A percentile compares a stretch with the other conserved stretches of the same genome.
Conservation (phyloP, 2,888 invertebrate species). For the Pheosia gnoma region DNA sequence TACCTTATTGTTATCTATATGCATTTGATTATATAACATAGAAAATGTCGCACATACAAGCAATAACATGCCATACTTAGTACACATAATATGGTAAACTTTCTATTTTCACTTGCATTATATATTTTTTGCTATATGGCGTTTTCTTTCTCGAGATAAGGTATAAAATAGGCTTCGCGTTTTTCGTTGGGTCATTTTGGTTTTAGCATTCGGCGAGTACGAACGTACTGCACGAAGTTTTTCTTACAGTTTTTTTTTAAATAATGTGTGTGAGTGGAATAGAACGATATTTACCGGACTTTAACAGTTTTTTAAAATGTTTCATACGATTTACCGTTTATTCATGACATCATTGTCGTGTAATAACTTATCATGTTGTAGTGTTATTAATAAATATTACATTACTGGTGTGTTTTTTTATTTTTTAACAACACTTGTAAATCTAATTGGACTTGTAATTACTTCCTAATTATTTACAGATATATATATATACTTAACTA, state of each 20-base stretch:
- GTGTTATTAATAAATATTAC: slow-evolving; percentile 23
- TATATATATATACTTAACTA: background rate
- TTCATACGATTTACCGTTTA: no score
- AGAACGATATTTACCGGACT: no score
- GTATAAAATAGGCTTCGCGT: slow-evolving; percentile 41
- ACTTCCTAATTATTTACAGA: background rate
- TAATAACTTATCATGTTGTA: no score
- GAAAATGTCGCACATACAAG: slow-evolving; percentile 24
- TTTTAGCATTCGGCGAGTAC: slow-evolving; percentile 21
- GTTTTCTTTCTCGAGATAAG: slow-evolving; percentile 40
- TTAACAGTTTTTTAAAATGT: no score
- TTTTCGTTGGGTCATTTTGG: slow-evolving; percentile 45
- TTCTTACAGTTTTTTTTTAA: no score
- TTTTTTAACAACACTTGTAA: slow-evolving; percentile 13
- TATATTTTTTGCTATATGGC: slow-evolving; percentile 32
- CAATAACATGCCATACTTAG: slow-evolving; percentile 17
- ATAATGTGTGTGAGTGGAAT: no score
- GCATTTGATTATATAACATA: slow-evolving; percentile 13
- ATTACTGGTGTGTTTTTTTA: slow-evolving; percentile 30
- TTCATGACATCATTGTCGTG: no score
- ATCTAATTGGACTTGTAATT: background rate
- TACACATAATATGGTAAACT: slow-evolving; percentile 28
- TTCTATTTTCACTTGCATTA: slow-evolving; percentile 49
- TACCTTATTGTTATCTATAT: slow-evolving; percentile 1
- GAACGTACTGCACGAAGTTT: background rate